phyloP scores from a whole-genome alignment of 2,888 invertebrate species.

The Himalopsyche anomala region DNA sequence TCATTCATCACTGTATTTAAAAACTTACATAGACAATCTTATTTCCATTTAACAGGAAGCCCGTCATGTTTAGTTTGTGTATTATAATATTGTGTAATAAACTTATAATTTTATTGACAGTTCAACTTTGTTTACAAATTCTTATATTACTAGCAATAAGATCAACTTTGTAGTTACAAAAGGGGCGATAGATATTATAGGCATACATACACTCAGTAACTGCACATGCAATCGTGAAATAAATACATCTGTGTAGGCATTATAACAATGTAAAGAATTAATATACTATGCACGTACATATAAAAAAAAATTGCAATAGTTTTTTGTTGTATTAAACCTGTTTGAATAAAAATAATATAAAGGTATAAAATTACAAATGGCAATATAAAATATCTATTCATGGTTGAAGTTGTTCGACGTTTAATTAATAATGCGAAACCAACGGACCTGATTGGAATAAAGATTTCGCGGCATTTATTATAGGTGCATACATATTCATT shows the following conservation, averaged over 20 bases:
- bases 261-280: no score
- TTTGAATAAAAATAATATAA: slow-evolving; percentile 14
- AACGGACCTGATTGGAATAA: not conserved
- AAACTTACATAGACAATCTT: no score
- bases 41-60: no score
- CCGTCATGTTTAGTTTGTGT: no score
- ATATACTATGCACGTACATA: no score
- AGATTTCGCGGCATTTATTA: not conserved
- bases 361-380: not conserved
- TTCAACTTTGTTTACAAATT: no score
- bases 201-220: not conserved
- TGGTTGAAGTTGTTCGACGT: not conserved
- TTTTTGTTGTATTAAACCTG: not conserved
- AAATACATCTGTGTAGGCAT: no score
- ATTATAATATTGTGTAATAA: no score
- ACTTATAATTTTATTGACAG: no score
- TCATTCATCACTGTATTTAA: no score
- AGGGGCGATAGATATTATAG: not conserved
- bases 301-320: no score
- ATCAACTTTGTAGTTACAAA: not conserved
- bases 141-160: no score
- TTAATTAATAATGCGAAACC: not conserved
- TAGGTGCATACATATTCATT: not conserved
- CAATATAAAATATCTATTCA: not conserved
- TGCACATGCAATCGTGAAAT: not conserved